Conservation (phyloP, 2,797 vertebrate genomes). For the Pterois miles region DNA sequence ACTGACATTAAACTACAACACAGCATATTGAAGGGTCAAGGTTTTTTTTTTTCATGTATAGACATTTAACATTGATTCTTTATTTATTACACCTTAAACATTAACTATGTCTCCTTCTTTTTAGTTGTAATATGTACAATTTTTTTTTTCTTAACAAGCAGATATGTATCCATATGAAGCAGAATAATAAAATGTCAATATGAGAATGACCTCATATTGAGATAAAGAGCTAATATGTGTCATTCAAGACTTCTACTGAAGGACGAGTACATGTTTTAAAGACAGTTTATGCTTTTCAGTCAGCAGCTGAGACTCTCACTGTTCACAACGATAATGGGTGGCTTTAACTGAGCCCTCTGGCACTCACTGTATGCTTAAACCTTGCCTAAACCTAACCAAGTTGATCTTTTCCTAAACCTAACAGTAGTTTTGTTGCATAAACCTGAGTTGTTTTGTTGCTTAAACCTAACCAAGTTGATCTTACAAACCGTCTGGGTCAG, state of each 20-base stretch:
- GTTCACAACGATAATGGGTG: background rate
- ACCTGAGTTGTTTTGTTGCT: too few relatives aligned
- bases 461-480: too few relatives aligned
- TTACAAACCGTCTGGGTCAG: too few relatives aligned
- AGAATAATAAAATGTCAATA: background rate
- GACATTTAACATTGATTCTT: background rate
- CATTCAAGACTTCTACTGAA: background rate
- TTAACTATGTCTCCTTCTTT: too few relatives aligned
- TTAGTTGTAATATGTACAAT: background rate
- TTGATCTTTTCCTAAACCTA: too few relatives aligned
- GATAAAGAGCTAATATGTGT: background rate
- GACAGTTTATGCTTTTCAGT: background rate
- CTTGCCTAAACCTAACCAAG: too few relatives aligned
- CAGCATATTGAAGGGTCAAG: background rate
- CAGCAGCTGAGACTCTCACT: background rate
- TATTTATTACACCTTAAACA: background rate
- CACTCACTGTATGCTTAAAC: too few relatives aligned
- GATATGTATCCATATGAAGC: background rate
- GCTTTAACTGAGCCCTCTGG: background rate
- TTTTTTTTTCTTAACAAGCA: too few relatives aligned
- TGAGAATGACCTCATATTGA: background rate
- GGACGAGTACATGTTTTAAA: background rate
- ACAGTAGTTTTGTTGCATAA: too few relatives aligned
- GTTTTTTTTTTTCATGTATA: background rate
- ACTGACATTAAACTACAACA: slow-evolving; percentile 13